Conservation (phyloP, 2,888 invertebrate genomes). For the Monoplex corrugatus region DNA sequence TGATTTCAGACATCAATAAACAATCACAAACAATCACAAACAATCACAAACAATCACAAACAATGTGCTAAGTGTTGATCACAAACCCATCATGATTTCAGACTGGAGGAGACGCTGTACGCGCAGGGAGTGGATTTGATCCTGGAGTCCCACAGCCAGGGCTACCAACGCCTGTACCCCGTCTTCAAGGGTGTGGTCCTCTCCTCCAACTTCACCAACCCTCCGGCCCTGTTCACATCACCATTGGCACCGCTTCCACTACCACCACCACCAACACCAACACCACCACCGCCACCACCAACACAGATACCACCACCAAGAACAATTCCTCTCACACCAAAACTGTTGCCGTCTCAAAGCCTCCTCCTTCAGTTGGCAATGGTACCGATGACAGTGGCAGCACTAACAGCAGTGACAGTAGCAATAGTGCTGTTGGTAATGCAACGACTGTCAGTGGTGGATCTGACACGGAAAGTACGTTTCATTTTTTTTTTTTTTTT, state of each 20-base stretch:
- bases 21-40: no score
- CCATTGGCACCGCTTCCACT: neutral
- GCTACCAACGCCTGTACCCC: slow-evolving; percentile 75
- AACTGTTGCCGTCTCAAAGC: neutral
- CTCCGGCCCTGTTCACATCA: slow-evolving; percentile 69
- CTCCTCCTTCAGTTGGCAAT: neutral
- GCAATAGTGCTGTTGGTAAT: slow-evolving; percentile 58
- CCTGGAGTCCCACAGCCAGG: slow-evolving; percentile 70
- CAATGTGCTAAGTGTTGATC: no score
- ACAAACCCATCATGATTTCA: no score
- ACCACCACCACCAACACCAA: neutral
- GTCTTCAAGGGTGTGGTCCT: slow-evolving; percentile 65
- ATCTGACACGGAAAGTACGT: no score
- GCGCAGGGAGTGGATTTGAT: slow-evolving; percentile 73
- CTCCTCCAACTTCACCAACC: slow-evolving; percentile 66
- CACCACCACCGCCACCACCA: neutral
- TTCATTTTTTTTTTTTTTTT: no score
- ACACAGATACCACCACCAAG: neutral
- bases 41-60: no score
- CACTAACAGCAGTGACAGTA: slow-evolving; percentile 48
- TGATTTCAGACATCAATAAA: no score
- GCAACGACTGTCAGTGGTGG: no score
- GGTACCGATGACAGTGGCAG: neutral
- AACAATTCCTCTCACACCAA: neutral
- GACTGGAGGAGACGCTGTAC: slow-evolving; percentile 74